Evolutionary conservation across 1,140 invertebrate genomes (phyloP), one percentile per base, ranked within the genome.

Genomic region (Microvelia longipes): DNA sequence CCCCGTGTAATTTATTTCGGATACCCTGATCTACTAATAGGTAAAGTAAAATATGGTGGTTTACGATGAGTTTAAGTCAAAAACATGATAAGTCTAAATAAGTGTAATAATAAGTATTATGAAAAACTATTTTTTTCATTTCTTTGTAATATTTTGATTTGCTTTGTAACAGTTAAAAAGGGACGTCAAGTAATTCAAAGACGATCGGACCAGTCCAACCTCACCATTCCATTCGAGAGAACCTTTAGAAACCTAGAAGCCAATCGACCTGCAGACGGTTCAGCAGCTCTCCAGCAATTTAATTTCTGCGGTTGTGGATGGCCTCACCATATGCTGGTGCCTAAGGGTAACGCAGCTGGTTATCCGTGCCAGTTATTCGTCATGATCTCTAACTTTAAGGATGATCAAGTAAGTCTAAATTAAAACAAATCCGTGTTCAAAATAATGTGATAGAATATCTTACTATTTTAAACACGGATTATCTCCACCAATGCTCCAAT

Each of bases 251-350:
- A 85, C 67, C 75, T 87, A 60, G 76, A 81, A 26, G 62, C 65
- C 50, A 77, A 78, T 70, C 74, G 78, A 70, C 81, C 80, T n/a
- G 74, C 73, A 11, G 70, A 68, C 78, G 75, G 78, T 70, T 13
- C 74, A 19, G 24, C 61, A 1, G 28, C 14, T 1, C 24, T 64
- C 0, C 76, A 77, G 0, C 81, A 82, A 0, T 70, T 79, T 25
- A 88, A 90, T 76, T 89, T 89, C 82, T 91, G 90, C 79, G 90
- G 90, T 60, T 93, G 90, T 77, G 91, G 91, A 67, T 92, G 90
- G 90, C 91, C 91, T 0, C 85, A 91, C 65, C 89, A 93, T 76
- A 86, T 93, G 86, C 82, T 93, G 1, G 76, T 91, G 29, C 87
- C 90, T 0, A 89, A 87, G 78, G 91, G 91, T 26, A 85, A 78